phyloP scores from a whole-genome alignment of 2,888 invertebrate genomes.

The Dendrolimus houi region DNA sequence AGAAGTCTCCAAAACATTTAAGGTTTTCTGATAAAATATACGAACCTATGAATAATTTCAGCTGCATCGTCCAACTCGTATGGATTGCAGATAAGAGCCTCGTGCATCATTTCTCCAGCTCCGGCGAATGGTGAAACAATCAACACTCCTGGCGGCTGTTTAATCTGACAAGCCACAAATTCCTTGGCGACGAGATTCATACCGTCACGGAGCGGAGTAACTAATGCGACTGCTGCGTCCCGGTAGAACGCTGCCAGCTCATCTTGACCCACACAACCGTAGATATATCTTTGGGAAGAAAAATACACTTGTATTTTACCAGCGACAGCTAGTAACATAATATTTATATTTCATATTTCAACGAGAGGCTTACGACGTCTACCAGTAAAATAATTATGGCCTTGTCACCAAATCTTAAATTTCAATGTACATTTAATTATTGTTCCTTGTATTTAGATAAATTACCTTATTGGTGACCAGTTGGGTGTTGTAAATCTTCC shows the following conservation, averaged over 20 bases:
- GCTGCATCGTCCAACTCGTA: constrained; percentile 92
- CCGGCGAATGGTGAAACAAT: constrained; percentile 95
- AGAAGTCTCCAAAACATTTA: no score
- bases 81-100: constrained; percentile 92
- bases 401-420: no score
- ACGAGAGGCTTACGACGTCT: no score
- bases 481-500: constrained; percentile 93
- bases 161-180: constrained; percentile 94
- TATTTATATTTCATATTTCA: no score
- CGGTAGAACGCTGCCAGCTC: constrained; percentile 91
- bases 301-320: no score
- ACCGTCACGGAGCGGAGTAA: constrained; percentile 91
- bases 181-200: constrained; percentile 96
- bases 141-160: constrained; percentile 88
- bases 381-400: no score
- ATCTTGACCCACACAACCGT: constrained; percentile 90
- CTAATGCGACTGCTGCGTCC: constrained; percentile 90
- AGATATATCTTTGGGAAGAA: constrained; percentile 79
- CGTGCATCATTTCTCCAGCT: constrained; percentile 95
- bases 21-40: no score
- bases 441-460: background rate
- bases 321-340: no score
- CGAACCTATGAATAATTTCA: constrained; percentile 86
- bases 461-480: constrained; percentile 90
- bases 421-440: no score